Evolutionary conservation across 2,113 vertebrate species (phyloP).

Genomic region (Carettochelys insculpta): DNA sequence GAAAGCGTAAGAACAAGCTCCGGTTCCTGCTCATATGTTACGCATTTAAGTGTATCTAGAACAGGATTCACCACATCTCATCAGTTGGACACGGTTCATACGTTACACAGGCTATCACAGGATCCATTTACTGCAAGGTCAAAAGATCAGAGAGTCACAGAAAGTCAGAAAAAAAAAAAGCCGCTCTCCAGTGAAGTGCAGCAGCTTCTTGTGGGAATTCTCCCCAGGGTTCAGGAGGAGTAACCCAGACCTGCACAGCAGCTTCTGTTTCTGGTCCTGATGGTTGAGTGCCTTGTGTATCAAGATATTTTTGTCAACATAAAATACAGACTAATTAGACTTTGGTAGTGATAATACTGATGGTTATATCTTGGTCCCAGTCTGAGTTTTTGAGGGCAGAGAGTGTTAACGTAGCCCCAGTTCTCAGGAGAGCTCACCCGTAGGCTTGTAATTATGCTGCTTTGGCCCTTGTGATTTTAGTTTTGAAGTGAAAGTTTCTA

Average conservation of each 20-base stretch:
- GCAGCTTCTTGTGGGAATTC: neutral
- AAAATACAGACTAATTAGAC: constrained; percentile 9
- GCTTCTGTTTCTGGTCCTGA: neutral
- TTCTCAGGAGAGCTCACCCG: neutral
- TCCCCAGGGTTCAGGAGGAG: neutral
- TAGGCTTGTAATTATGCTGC: neutral
- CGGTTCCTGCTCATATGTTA: neutral
- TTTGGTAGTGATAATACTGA: neutral
- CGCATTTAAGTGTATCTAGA: neutral
- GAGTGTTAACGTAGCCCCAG: neutral
- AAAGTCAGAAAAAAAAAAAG: neutral
- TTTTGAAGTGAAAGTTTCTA: neutral
- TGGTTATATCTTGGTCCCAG: neutral
- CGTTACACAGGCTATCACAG: neutral
- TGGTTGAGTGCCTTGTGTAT: neutral
- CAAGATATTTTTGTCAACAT: neutral
- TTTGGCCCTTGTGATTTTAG: neutral
- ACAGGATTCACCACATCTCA: neutral
- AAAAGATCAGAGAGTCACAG: neutral
- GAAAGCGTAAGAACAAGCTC: neutral
- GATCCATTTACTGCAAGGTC: neutral
- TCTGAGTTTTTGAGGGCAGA: neutral
- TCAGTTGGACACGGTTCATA: neutral
- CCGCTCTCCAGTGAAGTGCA: neutral
- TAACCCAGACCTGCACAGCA: neutral